Conservation (phyloP, 2,113 vertebrate genomes). For the human (Homo sapiens) region DNA sequence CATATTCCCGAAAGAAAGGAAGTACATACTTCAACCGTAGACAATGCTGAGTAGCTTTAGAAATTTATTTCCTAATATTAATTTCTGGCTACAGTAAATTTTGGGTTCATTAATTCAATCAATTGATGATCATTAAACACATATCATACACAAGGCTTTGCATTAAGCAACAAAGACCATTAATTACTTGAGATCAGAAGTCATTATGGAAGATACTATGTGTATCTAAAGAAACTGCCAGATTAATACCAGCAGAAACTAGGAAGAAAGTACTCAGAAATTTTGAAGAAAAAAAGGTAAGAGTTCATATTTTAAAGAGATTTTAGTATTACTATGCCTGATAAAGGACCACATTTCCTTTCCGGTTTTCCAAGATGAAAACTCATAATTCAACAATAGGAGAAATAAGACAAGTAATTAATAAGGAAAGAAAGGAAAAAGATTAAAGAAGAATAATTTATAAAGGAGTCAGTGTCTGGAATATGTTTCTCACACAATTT, state of each 20-base stretch:
- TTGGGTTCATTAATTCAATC: not conserved
- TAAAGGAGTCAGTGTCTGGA: not conserved
- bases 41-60: not conserved
- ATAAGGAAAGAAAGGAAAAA: slow-evolving; percentile 36
- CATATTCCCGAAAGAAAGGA: not conserved
- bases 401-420: slow-evolving; percentile 53
- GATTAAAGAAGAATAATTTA: slow-evolving; percentile 45
- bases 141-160: not conserved
- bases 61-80: not conserved
- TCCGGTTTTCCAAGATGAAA: not conserved
- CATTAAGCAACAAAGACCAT: not conserved
- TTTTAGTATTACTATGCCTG: not conserved
- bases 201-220: not conserved
- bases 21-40: not conserved
- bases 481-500: slow-evolving; percentile 28
- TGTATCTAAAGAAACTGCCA: not conserved
- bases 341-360: slow-evolving; percentile 1
- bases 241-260: not conserved
- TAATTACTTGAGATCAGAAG: not conserved
- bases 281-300: not conserved
- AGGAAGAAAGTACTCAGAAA: not conserved
- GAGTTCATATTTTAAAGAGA: slow-evolving; percentile 19
- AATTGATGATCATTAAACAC: not conserved
- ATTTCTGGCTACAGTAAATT: not conserved
- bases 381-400: slow-evolving; percentile 36